These are phyloP conservation scores for Ochropleura leucogaster DNA, from an alignment of 2,888 invertebrate species.

Conservation along the genomic window DNA sequence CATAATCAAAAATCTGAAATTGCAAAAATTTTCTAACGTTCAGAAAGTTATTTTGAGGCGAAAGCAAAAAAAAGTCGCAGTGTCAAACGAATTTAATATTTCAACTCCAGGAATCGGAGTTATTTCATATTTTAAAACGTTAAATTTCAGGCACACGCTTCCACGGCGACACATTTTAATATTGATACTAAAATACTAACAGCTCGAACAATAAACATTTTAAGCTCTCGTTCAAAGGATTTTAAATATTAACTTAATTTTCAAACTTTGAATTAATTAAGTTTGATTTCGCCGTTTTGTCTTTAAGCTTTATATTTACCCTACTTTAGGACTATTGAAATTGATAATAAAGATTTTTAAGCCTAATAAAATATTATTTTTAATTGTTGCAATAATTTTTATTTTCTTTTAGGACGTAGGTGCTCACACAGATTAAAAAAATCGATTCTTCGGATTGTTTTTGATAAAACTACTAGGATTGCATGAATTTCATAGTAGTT, in stretches of 20 bases:
- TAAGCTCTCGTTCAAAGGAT: slow-evolving; percentile 10
- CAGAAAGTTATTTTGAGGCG: neutral
- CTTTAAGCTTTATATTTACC: slow-evolving; percentile 2
- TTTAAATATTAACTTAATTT: slow-evolving; percentile 27
- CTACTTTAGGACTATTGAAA: neutral
- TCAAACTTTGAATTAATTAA: slow-evolving; percentile 13
- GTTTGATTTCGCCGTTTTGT: slow-evolving; percentile 7
- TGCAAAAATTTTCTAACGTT: too few species aligned
- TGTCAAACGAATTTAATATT: neutral
- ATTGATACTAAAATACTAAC: slow-evolving; percentile 6
- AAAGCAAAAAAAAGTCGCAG: neutral
- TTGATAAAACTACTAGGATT: too few species aligned
- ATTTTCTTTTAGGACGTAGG: too few species aligned
- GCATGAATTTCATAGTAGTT: too few species aligned
- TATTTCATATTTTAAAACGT: neutral
- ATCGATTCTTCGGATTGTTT: too few species aligned
- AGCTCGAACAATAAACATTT: slow-evolving; percentile 14
- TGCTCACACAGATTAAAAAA: too few species aligned
- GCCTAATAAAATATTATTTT: too few species aligned
- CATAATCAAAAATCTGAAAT: too few species aligned
- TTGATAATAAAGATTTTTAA: neutral
- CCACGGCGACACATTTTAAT: neutral
- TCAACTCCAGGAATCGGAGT: neutral
- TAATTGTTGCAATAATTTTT: too few species aligned
- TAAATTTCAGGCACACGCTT: neutral